A percentile compares a stretch with the other conserved stretches of the same genome.
phyloP scores from a whole-genome alignment of 2,113 vertebrate genomes.

The Lepus europaeus region DNA sequence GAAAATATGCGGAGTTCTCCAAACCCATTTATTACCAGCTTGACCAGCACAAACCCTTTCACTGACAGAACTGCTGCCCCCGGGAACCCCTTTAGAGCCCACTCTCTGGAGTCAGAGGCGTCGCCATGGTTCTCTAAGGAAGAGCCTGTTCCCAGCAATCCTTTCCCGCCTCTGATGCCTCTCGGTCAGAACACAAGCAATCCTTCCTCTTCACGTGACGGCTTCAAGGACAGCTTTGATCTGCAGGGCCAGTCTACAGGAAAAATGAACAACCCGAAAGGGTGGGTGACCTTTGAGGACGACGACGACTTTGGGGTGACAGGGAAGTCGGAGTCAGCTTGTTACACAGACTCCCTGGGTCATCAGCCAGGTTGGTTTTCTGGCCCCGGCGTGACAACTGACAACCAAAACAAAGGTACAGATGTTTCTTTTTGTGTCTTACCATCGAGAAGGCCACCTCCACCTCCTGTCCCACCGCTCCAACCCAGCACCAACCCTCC shows the following conservation, averaged over 20 bases:
- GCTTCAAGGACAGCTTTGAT: conserved; percentile 77
- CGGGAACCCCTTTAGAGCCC: conserved; percentile 87
- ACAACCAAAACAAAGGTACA: conserved; percentile 87
- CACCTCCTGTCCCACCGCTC: conserved; percentile 88
- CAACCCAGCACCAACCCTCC: conserved; percentile 82
- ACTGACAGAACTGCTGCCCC: conserved; percentile 82
- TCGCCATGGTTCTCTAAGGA: conserved; percentile 83
- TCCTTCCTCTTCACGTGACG: conserved; percentile 79
- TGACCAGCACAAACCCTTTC: conserved; percentile 92
- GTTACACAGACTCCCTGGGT: conserved; percentile 66
- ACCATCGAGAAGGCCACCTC: conserved; percentile 89
- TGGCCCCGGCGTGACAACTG: conserved; percentile 78
- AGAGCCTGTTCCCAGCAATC: conserved; percentile 67
- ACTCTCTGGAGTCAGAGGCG: conserved; percentile 76
- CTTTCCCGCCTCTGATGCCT: conserved; percentile 78
- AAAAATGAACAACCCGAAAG: conserved; percentile 85
- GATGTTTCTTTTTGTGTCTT: conserved; percentile 84
- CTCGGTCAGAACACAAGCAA: conserved; percentile 69
- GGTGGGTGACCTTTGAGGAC: conserved; percentile 95
- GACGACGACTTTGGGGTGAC: conserved; percentile 79
- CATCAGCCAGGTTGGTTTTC: conserved; percentile 65
- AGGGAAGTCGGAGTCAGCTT: conserved; percentile 74
- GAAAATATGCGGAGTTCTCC: conserved; percentile 88
- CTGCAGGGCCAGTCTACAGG: conserved; percentile 74
- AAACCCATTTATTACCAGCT: conserved; percentile 87